Evolutionary conservation across 2,888 invertebrate species (phyloP).

Genomic region (Drosophila borealis): DNA sequence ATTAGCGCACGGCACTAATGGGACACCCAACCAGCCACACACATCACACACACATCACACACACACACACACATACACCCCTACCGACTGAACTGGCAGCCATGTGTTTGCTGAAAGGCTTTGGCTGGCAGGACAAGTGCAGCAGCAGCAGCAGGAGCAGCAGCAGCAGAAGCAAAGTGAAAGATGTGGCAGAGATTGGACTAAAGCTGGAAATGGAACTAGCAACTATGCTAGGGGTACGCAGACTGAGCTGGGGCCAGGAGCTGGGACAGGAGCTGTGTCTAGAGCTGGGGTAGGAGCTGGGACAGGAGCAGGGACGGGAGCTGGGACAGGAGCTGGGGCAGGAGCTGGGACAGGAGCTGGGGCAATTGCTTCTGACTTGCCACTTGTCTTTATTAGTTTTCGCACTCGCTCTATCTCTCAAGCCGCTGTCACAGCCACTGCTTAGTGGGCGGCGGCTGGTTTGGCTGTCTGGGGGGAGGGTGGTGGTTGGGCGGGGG

Average conservation of each 20-base stretch:
- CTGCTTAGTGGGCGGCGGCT: constrained; percentile 28
- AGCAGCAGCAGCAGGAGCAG: constrained; percentile 5
- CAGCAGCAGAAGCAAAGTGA: constrained; percentile 35
- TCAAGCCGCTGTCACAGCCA: constrained; percentile 43
- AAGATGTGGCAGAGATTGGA: constrained; percentile 58
- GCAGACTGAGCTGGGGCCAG: constrained; percentile 1
- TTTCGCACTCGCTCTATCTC: constrained; percentile 56
- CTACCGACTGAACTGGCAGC: constrained; percentile 31
- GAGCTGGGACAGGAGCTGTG: constrained; percentile 10
- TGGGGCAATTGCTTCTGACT: constrained; percentile 67
- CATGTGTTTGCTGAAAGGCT: constrained; percentile 78
- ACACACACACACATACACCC: constrained; percentile 2
- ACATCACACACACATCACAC: constrained; percentile 4
- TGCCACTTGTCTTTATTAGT: constrained; percentile 81
- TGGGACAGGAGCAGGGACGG: no score
- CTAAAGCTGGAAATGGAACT: constrained; percentile 18
- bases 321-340: background rate
- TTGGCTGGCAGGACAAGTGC: constrained; percentile 51
- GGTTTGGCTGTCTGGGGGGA: background rate
- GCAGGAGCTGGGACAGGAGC: constrained; percentile 18
- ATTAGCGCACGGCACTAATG: constrained; percentile 77
- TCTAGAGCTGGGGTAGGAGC: constrained; percentile 1
- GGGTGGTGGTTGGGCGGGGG: background rate
- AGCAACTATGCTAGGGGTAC: constrained; percentile 7
- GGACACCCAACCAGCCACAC: constrained; percentile 38